These are phyloP conservation scores for Galerucella pusilla DNA, from an alignment of 2,888 invertebrate genomes.

Conservation along the genomic window DNA sequence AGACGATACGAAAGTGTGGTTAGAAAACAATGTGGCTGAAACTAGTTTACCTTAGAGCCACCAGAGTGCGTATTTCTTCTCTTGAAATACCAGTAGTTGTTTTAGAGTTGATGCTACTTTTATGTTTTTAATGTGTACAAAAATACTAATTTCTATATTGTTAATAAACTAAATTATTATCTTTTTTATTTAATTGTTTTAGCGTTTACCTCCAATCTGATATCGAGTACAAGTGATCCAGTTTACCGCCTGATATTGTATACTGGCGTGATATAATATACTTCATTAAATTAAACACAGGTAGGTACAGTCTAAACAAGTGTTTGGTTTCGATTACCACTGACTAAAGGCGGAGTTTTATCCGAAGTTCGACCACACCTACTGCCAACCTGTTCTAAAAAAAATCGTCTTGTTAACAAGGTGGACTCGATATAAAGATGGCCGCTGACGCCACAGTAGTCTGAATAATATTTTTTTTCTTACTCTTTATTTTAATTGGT, in stretches of 20 bases:
- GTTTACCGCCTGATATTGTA: not conserved
- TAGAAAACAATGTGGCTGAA: not conserved
- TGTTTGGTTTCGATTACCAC: constrained; percentile 45
- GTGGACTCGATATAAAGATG: constrained; percentile 63
- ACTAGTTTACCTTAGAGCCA: too few relatives aligned
- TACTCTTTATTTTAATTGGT: constrained; percentile 61
- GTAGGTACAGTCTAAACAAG: constrained; percentile 58
- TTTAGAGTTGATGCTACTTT: too few relatives aligned
- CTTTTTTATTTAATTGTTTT: not conserved
- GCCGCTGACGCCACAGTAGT: constrained; percentile 61
- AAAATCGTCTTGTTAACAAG: constrained; percentile 64
- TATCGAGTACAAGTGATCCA: not conserved
- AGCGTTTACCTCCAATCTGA: not conserved
- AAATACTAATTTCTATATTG: not conserved
- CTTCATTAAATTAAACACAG: constrained; percentile 49
- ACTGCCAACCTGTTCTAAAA: constrained; percentile 62
- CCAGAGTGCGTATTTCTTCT: too few relatives aligned
- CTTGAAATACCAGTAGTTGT: not conserved
- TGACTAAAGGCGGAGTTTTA: constrained; percentile 30
- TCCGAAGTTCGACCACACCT: constrained; percentile 58
- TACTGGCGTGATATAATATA: constrained; percentile 1
- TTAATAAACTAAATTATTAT: not conserved
- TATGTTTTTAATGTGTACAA: too few relatives aligned
- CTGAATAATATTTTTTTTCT: constrained; percentile 53
- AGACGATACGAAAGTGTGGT: not conserved